Evolutionary conservation across 2,888 invertebrate genomes (phyloP), one percentile per base, ranked within the genome.

Genomic region (Campaea margaritaria): DNA sequence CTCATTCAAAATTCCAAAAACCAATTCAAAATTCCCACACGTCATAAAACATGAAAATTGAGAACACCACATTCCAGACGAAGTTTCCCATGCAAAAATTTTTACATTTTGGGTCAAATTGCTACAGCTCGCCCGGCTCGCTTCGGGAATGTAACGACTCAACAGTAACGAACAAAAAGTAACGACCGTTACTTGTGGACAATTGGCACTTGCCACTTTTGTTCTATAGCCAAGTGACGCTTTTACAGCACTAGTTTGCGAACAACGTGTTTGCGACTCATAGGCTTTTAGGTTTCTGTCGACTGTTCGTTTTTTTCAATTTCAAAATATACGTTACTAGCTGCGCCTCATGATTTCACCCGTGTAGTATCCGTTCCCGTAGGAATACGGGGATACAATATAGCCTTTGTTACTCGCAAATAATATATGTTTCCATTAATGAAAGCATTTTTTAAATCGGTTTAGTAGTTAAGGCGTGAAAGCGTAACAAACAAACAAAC

Each of bases 101-200:
- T n/a, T 42, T 42, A 38, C 54, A 44, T 61, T 56, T 51, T 44
- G 21, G 46, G 46, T 52, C 50, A 61, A 62, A 67, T 63, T 63
- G 59, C 28, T 50, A 31, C 21, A n/a, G 41, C 55, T 2, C 14
- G 27, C 21, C 16, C 34, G 21, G 27, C 48, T 34, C 55, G 44
- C 44, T 55, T 46, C 38, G 43, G 36, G 31, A 28, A 9, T 50
- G 43, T 52, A 62, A 59, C 57, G 60, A 53, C 56, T 61, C 51
- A 58, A 39, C 58, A n/a, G 51, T 57, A 62, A 58, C 57, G 62
- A 59, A 59, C 61, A 48, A 64, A 58, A 61, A 49, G 57, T 52
- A 55, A 46, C 44, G 28, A 36, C 44, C 38, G 57, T 50, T 48
- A 61, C 54, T 46, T 50, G 55, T 48, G 46, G 55, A 47, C 46